Evolutionary conservation across 2,888 invertebrate species (phyloP), one percentile per base, ranked within the genome.

Genomic region (Bibio marci): DNA sequence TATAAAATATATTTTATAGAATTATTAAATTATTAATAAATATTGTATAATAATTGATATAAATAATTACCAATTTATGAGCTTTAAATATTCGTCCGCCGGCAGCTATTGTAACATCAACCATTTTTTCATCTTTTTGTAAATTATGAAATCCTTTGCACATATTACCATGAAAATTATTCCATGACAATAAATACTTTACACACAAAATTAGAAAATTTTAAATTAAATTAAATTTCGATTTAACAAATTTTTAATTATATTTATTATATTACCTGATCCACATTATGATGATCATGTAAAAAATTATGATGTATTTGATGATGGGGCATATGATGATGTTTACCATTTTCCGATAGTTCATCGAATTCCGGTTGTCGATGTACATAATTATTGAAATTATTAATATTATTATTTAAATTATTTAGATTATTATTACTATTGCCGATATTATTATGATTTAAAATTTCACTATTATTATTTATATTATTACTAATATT

Each of bases 111-210:
- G 76, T 77, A 41, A 76, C 76, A 50, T 77, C 76, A 47, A 76
- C 76, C 64, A 77, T 65, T 63, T 75, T 73, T 55, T 76, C 76
- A 59, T 74, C 73, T 59, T 74, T 73, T 63, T 76, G 69, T 59
- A 77, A 66, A 59, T 73, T 71, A 50, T 76, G 76, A 57, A 77
- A 76, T 55, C 76, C 76, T 58, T 73, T 71, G 49, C 76, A 73
- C 71, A 77, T 73, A 50, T 77, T 77, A 43, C 74, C 73, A 59
- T 76, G 74, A 65, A 76, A 76, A 60, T 76, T 76, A 65, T 77
- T 77, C 76, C 76, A 77, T 56, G 76, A 75, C 59, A 77, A 59
- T 61, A 76, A 73, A 63, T 74, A 74, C 62, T 70, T 22, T 13
- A 37, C 27, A 34, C 15, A 37, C 12, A 6, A 13, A 13, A 28